Base-by-base conservation (phyloP, 2,797 vertebrate genomes). In the Sylvilagus floridanus region DNA sequence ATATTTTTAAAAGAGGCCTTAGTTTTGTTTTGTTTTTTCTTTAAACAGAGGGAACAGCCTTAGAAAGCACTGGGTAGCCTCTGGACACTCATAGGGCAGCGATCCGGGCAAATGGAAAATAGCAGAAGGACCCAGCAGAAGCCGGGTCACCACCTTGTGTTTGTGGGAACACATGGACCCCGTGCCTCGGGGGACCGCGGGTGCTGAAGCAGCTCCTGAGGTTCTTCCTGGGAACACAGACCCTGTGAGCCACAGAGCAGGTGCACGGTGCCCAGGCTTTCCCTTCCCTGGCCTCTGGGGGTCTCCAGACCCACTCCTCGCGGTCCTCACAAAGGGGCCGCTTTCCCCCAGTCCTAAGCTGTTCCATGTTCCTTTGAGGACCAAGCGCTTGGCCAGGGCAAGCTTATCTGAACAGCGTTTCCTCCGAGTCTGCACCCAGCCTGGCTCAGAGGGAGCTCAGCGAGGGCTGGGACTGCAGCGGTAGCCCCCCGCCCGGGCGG, bases 151-250 rank as follows among this genome's bases (percentile, higher is more conserved):
- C 9, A 10, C 10, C 42, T 35, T 35, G 35, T 35, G 35, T 35
- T 35, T 35, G 35, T 35, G 35, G 35, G 35, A 35, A 32, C 3
- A 47, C 69, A 28, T 5, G 3, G 37, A 17, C 60, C 42, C 42
- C 42, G 5, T 47, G 42, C 42, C 8, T 47, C 8, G 42, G 42
- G 42, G 42, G 42, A 47, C 42, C 42, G 5, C 42, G 42, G 8
- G 42, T 47, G 42, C 42, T 47, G 42, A 47, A 47, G 42, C 50
- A 50, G 8, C 68, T n/a, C 30, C 77, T 77, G 72, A 30, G 88
- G 5, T 22, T 50, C 83, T 78, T 78, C 57, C 84, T 72, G 42
- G 62, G 73, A 60, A 86, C 65, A 83, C 19, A 21, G 47, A 47
- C 16, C 72, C 6, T 47, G 50, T 22, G 14, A 54, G 5, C 13